Evolutionary conservation across 2,888 invertebrate species (phyloP), one percentile per base, ranked within the genome.

Genomic region (Synanthedon andrenaeformis): DNA sequence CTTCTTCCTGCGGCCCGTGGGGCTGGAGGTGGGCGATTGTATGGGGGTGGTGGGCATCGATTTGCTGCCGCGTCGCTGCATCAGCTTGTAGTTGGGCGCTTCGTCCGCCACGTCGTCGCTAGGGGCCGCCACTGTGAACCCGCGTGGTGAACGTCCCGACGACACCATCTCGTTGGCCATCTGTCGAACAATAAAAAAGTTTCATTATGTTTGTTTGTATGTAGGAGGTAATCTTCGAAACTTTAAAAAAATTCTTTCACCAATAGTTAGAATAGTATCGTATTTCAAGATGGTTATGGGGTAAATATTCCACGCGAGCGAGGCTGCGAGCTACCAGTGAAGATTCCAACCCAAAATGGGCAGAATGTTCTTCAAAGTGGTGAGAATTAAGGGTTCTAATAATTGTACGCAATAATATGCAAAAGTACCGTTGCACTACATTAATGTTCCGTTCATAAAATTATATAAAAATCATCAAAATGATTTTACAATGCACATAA

Each of bases 21-120:
- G 92, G 51, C 91, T 91, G 23, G 79, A 72, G 13, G 76, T 79
- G 0, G 92, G 93, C 12, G 93, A 90, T 54, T 90, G 80, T 3
- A 90, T 73, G 0, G 94, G 94, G 1, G 92, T 91, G 0, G 90
- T 89, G 0, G 94, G 94, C 57, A 94, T 76, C 17, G 93, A 93
- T 76, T 88, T 91, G 72, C 93, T 93, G 57, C 91, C 92, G 57
- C 92, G 88, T 1, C 92, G 82, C 54, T 79, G 67, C 57, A 64
- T 57, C 61, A 76, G 62, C 64, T 72, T 60, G 74, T 79, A 84
- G 12, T 58, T 55, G 41, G 54, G 68, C 17, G 71, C 64, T 0
- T 64, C 65, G 17, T 66, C 66, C 58, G 54, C 28, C 8, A 57
- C 57, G 11, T 76, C 73, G 1, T 79, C 81, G 5, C 65, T 62